These are phyloP conservation scores for Coelopa pilipes DNA, from an alignment of 2,888 invertebrate genomes.

Conservation along the genomic window DNA sequence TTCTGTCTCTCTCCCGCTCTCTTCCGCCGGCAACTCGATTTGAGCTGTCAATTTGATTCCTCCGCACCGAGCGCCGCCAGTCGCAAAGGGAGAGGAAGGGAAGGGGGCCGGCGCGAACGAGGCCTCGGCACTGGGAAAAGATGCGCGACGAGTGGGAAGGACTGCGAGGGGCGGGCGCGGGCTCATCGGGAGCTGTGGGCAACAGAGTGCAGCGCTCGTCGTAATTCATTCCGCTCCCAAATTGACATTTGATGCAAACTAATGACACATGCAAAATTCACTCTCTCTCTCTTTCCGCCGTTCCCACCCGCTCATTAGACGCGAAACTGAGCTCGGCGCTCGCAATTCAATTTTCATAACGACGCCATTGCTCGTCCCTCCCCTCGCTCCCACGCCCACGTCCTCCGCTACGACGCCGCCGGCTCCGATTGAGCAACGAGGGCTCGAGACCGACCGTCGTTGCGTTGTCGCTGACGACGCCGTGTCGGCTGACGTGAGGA, in stretches of 20 bases:
- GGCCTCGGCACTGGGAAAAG: too few species aligned
- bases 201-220: not conserved
- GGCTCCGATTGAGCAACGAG: slow-evolving; percentile 1
- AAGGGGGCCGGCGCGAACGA: too few species aligned
- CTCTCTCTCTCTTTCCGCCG: too few species aligned
- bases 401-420: not conserved
- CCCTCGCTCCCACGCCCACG: too few species aligned
- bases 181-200: not conserved
- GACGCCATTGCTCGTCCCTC: not conserved
- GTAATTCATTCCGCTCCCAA: slow-evolving; percentile 7
- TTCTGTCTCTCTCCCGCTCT: too few species aligned
- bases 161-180: too few species aligned
- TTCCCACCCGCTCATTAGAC: not conserved
- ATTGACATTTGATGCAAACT: slow-evolving; percentile 28
- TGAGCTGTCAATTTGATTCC: slow-evolving; percentile 1
- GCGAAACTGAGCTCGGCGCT: not conserved
- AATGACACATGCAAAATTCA: slow-evolving; percentile 15
- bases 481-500: too few species aligned
- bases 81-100: too few species aligned
- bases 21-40: too few species aligned
- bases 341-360: slow-evolving; percentile 19
- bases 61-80: not conserved
- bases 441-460: not conserved
- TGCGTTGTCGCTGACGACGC: too few species aligned
- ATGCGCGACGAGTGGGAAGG: too few species aligned